These are phyloP conservation scores for Dendrolimus punctatus DNA, from an alignment of 1,140 invertebrate genomes.

Conservation along the genomic window DNA sequence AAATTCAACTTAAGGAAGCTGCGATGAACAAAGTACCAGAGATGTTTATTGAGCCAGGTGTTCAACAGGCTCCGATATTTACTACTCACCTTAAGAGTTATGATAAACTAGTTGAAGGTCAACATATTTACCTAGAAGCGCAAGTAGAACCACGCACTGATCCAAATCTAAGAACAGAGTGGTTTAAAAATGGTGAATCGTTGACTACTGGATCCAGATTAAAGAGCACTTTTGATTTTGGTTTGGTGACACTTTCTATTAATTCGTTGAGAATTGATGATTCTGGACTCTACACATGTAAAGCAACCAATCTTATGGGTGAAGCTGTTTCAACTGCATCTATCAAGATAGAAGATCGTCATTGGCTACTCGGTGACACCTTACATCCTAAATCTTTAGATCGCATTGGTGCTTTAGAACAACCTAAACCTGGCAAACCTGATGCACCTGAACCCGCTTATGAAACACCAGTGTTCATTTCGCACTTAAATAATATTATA, in stretches of 20 bases:
- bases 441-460: slow-evolving; percentile 83
- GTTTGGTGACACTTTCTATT: slow-evolving; percentile 92
- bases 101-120: slow-evolving; percentile 89
- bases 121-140: slow-evolving; percentile 94
- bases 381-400: slow-evolving; percentile 92
- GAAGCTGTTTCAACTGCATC: slow-evolving; percentile 94
- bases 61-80: slow-evolving; percentile 91
- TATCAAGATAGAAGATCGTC: slow-evolving; percentile 90
- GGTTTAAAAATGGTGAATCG: slow-evolving; percentile 94
- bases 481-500: slow-evolving; percentile 92
- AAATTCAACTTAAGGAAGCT: slow-evolving; percentile 90
- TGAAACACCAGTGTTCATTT: slow-evolving; percentile 90
- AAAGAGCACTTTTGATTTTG: slow-evolving; percentile 94
- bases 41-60: slow-evolving; percentile 86
- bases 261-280: slow-evolving; percentile 90
- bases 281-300: slow-evolving; percentile 95
- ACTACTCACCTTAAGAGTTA: slow-evolving; percentile 91
- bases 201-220: slow-evolving; percentile 88
- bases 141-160: slow-evolving; percentile 97
- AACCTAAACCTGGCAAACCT: slow-evolving; percentile 75
- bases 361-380: slow-evolving; percentile 90
- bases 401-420: slow-evolving; percentile 90
- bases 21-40: slow-evolving; percentile 90
- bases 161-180: slow-evolving; percentile 91
- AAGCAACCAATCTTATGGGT: slow-evolving; percentile 90